Base-by-base conservation (phyloP, 1,140 invertebrate genomes). In the Drosophila ambigua region DNA sequence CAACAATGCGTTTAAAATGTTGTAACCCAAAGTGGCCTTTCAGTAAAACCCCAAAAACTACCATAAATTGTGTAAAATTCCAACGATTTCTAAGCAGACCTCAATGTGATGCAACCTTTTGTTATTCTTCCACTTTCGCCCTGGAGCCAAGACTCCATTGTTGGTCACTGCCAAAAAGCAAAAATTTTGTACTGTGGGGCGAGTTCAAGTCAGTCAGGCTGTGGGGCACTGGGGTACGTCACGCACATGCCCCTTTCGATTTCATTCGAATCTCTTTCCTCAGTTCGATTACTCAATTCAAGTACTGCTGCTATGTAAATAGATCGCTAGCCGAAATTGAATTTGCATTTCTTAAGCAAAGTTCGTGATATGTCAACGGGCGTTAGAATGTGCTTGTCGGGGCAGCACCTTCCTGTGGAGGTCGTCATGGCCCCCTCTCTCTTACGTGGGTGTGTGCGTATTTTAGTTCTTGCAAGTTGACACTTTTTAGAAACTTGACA, bases 361-460 rank as follows among this genome's bases (percentile, higher is more conserved):
- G 76, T 79, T 79, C 79, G 79, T 83, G 79, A 83, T 83, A 83
- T 83, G 79, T 83, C 79, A 83, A 71, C 80, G 77, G 80, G 80
- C 79, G 79, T 84, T 83, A 83, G 79, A 83, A 83, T 84, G 80
- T 76, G 72, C 63, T 8, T 66, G 39, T 51, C 11, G 8, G 9
- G 23, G 45, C 51, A 26, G 15, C 23, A 23, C n/a, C 41, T 24
- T 43, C n/a, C 53, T 11, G 31, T 39, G 35, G 35, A 39, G 35
- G 35, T 39, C 35, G 35, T 2, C 11, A 11, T 35, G 9, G 31
- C 9, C 46, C 9, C 20, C 46, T 11, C 13, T 11, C 41, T 24
- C 24, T 2, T 39, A 31, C 31, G 8, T 8, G 31, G 31, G 23
- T 49, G 23, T 60, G 13, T 50, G 31, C 5, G 9, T 23, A 5